Evolutionary conservation across 2,888 invertebrate genomes (phyloP).

Genomic region (Andrena trimmerana): DNA sequence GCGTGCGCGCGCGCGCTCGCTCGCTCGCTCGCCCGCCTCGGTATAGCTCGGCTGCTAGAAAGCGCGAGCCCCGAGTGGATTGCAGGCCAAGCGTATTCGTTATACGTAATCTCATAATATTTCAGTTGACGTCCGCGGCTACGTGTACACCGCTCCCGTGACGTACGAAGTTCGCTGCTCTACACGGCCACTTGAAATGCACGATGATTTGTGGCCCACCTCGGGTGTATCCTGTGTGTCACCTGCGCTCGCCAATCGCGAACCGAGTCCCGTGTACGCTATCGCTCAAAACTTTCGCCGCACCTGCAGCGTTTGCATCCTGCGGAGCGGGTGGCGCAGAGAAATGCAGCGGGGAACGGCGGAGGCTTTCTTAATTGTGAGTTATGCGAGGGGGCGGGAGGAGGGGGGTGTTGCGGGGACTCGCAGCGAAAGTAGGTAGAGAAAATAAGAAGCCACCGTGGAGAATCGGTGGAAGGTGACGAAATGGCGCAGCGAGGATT

Average conservation of each 20-base stretch:
- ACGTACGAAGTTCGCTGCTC: conserved; percentile 54
- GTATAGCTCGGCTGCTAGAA: conserved; percentile 22
- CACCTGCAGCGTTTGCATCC: conserved; percentile 8
- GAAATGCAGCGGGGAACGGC: background rate
- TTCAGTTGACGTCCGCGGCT: conserved; percentile 72
- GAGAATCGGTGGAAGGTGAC: background rate
- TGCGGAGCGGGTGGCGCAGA: background rate
- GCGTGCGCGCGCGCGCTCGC: background rate
- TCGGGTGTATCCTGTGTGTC: conserved; percentile 56
- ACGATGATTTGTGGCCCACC: conserved; percentile 65
- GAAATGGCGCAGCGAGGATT: background rate
- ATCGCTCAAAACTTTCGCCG: conserved; percentile 30
- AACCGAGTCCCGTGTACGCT: conserved; percentile 12
- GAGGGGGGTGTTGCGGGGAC: background rate
- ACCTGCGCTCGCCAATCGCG: conserved; percentile 64
- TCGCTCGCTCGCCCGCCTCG: background rate
- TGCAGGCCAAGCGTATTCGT: conserved; percentile 68
- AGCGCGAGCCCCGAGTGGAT: conserved; percentile 65
- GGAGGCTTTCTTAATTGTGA: background rate
- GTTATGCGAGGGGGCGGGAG: background rate
- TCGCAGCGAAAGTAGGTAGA: too few species aligned
- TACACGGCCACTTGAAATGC: conserved; percentile 61
- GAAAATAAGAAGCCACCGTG: too few species aligned
- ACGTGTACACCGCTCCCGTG: conserved; percentile 39
- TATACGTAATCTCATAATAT: conserved; percentile 75